A percentile compares a stretch with the other conserved stretches of the same genome.
Evolutionary conservation across 2,113 vertebrate species (phyloP).

Genomic region (Herpetotheres cachinnans): DNA sequence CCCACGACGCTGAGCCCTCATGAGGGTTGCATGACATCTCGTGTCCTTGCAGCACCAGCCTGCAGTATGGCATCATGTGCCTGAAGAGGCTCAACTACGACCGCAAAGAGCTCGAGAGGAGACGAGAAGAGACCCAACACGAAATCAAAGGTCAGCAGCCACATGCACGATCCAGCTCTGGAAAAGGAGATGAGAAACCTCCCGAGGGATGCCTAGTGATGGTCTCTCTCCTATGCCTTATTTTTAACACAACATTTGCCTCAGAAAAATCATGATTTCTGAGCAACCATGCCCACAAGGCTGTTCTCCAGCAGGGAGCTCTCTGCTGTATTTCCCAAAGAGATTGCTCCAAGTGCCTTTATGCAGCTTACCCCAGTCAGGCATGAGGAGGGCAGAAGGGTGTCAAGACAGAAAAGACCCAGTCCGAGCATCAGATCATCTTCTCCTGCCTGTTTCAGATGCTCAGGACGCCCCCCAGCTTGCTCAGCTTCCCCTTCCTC

Average conservation of each 20-base stretch:
- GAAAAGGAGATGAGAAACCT: not conserved
- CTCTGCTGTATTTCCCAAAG: not conserved
- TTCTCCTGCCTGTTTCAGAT: not conserved
- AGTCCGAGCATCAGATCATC: not conserved
- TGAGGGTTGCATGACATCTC: not conserved
- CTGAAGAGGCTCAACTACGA: constrained; percentile 97
- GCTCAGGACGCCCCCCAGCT: not conserved
- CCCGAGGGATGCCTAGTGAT: not conserved
- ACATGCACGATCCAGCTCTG: not conserved
- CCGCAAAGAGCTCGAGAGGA: constrained; percentile 91
- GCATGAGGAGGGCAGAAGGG: not conserved
- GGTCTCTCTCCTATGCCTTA: not conserved
- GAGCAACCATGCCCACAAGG: not conserved
- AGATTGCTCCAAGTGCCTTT: not conserved
- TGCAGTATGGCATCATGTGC: constrained; percentile 98
- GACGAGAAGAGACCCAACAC: constrained; percentile 90
- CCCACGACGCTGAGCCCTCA: not conserved
- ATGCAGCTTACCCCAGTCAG: not conserved
- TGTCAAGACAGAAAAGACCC: not conserved
- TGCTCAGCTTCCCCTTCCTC: not conserved
- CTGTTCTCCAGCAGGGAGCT: not conserved
- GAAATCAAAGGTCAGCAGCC: constrained; percentile 85
- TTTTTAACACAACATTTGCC: not conserved
- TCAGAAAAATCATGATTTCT: not conserved
- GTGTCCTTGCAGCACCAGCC: constrained; percentile 83